Evolutionary conservation across 2,888 invertebrate species (phyloP), one percentile per base, ranked within the genome.

Genomic region (Standfussiana lucernea): DNA sequence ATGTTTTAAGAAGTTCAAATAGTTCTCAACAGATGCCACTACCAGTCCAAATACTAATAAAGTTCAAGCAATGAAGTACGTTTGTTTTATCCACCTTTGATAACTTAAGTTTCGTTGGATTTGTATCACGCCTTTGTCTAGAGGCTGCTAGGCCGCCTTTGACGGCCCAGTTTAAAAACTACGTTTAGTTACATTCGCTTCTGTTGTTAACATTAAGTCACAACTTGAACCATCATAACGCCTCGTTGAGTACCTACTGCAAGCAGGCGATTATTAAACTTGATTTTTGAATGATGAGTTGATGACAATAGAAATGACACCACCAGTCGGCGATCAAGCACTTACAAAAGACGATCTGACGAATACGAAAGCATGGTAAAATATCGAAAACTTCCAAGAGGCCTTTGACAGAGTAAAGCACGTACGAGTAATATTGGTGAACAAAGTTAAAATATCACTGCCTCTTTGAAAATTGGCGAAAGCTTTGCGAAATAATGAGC

Each of bases 1-100:
- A 47, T 8, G n/a, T 50, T 72, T 21, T 47, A 40, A 28, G 32
- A 69, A 87, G 77, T 90, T 89, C 80, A 80, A 85, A 89, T 91
- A 83, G 86, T 92, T 91, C 81, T 90, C 90, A 90, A 91, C 83
- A 94, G 94, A 92, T 93, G 93, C 89, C 93, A 89, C 86, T 91
- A 88, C 82, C 84, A 61, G 82, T 59, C 15, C 35, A 72, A 72
- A 72, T 56, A 56, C 2, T 32, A 53, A 45, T 53, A 68, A 45
- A 45, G 8, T 78, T 28, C 21, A 65, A 45, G 7, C 18, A n/a
- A 10, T 32, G 21, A 21, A 53, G 6, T 1, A n/a, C 21, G 6
- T 45, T 65, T 37, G 28, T 59, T 56, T 40, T n/a, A 11, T 40
- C 24, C 5, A 18, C 32, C 0, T 15, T 56, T 45, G 47, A n/a